Base-by-base conservation (phyloP, 2,797 vertebrate species). In the Siniperca undulata region DNA sequence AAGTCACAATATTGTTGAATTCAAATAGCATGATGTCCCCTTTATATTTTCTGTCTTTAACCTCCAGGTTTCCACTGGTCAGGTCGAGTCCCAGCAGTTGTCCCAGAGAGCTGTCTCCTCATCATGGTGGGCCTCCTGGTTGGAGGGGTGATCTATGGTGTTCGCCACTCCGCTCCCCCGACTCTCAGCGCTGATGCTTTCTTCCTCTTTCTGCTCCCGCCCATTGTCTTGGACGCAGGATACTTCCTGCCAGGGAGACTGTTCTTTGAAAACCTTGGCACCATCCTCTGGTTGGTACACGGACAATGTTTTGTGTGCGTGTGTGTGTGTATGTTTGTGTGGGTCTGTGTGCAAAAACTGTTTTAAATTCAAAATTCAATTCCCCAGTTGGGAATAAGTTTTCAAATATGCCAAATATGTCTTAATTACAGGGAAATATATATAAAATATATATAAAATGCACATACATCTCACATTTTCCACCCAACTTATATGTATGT, bases 181-280 rank as follows among this genome's bases (percentile, higher is more conserved):
- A 95, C 96, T 55, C 96, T 97, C 92, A 96, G 95, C 46, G 96
- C 95, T 0, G 95, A 97, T 19, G 94, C 95, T 76, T 97, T 98
- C 83, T 97, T 98, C 91, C 95, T 96, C 67, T 98, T 97, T 85
- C 94, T 98, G 61, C 94, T 97, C 74, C 97, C 96, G 1, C 96
- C 96, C 62, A 97, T 97, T 0, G 96, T 97, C 70, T 83, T 98
- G 27, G 97, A 97, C 0, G 96, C 97, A 0, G 95, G 96, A 1
- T 98, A 98, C 80, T 97, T 98, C 91, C 96, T 98, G 94, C 97
- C 97, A 1, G 97, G 95, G 67, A 91, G 93, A 36, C 95, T 96
- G 5, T 97, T 97, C 74, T 97, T 97, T 55, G 96, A 97, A 91
- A 97, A 97, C 90, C 94, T 97, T 0, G 96, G 96, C 30, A 96